Conservation (phyloP, 1,140 invertebrate species). For the Drosophila kanapiae region DNA sequence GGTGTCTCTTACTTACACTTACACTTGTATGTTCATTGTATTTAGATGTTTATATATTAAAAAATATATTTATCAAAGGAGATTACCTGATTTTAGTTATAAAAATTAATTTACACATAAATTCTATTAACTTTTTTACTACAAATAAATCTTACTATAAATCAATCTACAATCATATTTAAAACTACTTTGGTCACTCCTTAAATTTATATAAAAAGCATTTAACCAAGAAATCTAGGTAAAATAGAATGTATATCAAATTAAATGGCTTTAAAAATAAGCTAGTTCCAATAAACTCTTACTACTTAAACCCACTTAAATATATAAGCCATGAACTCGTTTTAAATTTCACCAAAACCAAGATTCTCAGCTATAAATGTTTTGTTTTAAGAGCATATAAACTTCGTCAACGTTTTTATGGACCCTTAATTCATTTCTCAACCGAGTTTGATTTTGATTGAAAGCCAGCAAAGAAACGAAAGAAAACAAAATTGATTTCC, state of each 20-base stretch:
- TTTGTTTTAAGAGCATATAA: slow-evolving; percentile 41
- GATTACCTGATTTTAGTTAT: too few species aligned
- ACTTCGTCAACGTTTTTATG: slow-evolving; percentile 16
- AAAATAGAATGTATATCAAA: too few species aligned
- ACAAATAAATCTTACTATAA: too few species aligned
- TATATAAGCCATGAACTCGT: background rate
- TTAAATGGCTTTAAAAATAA: background rate
- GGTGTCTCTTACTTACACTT: background rate
- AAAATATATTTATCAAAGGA: too few species aligned
- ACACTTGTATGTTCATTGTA: too few species aligned
- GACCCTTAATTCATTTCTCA: slow-evolving; percentile 49
- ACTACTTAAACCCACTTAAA: background rate
- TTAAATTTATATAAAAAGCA: too few species aligned
- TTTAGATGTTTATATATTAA: too few species aligned
- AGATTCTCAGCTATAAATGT: background rate
- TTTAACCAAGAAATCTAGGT: too few species aligned
- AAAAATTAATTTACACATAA: too few species aligned
- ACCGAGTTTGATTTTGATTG: slow-evolving; percentile 68
- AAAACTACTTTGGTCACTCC: too few species aligned
- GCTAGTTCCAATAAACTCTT: background rate
- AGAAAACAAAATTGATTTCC: slow-evolving; percentile 75
- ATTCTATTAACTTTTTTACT: too few species aligned
- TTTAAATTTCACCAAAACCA: background rate
- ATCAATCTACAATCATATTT: too few species aligned
- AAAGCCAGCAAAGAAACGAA: slow-evolving; percentile 63